Base-by-base conservation (phyloP, 2,888 invertebrate species). In the Zygothrica quintamaculata region DNA sequence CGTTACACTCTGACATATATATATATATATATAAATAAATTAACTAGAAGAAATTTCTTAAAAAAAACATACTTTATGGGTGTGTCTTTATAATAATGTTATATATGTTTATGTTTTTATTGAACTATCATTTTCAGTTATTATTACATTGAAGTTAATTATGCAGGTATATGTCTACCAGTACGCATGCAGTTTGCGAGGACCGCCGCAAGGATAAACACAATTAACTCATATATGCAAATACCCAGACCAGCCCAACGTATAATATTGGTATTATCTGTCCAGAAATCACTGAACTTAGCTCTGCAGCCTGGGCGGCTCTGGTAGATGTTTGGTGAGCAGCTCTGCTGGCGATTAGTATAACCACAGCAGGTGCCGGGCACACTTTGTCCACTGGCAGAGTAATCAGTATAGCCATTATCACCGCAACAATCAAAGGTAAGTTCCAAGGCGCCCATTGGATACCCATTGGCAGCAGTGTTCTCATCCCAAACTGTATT, bases 161-260 rank as follows among this genome's bases (percentile, higher is more conserved):
- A 71, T 5, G 16, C 50, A 9, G 51, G 44, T 1, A 34, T 61
- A 50, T 56, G 34, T 48, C 73, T 39, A 0, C 61, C 59, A 1
- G 52, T 55, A 1, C 79, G 93, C 91, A 97, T 96, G 86, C 95
- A 95, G 89, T 95, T 95, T 67, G 95, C 95, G 88, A 97, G 92
- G 88, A 95, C 96, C 89, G 96, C 94, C 48, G 96, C 95, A 90
- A 97, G 95, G 80, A 96, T 92, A 58, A 96, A 95, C 60, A 95
- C 95, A 76, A 95, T 90, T 64, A 95, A 92, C 94, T 95, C 95
- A 82, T 94, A 90, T 67, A 92, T 93, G 64, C 94, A 95, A 50
- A 95, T 92, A 46, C 93, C 95, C 46, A 95, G 92, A 9, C 94
- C 94, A 16, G 94, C 91, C 33, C 93, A 93, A 65, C 94, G 94